phyloP scores from a whole-genome alignment of 1,140 invertebrate genomes.

The Aradophagus sp. region DNA sequence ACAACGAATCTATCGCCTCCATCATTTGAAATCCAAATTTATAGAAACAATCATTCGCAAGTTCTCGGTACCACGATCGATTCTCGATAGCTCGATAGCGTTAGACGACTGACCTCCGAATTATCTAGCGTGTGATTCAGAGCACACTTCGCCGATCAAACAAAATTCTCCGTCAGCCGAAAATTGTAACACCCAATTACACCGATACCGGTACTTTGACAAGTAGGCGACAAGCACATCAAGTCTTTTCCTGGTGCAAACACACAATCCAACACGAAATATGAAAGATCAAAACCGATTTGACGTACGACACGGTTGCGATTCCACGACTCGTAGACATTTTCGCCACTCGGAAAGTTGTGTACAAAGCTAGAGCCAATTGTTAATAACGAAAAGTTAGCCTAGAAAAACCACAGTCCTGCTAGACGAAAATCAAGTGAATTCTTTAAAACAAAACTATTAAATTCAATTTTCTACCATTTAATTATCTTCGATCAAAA shows the following conservation, averaged over 20 bases:
- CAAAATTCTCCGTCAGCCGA: conserved; percentile 58
- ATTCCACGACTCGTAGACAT: conserved; percentile 33
- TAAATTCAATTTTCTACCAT: too few relatives aligned
- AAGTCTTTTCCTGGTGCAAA: conserved; percentile 18
- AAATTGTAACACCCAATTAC: conserved; percentile 43
- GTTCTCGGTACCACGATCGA: conserved; percentile 65
- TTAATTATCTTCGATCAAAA: too few relatives aligned
- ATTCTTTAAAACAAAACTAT: too few relatives aligned
- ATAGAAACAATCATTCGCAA: conserved; percentile 29
- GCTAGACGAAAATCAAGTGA: too few relatives aligned
- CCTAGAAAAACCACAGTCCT: conserved; percentile 22
- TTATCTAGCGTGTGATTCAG: conserved; percentile 63
- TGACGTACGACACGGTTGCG: conserved; percentile 42
- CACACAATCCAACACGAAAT: conserved; percentile 27
- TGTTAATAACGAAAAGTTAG: conserved; percentile 32
- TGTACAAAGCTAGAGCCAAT: conserved; percentile 47
- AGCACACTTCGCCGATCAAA: conserved; percentile 60
- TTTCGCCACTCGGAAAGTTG: conserved; percentile 49
- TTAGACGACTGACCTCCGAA: conserved; percentile 72
- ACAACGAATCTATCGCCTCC: conserved; percentile 55
- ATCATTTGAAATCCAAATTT: conserved; percentile 15
- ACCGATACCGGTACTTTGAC: conserved; percentile 59
- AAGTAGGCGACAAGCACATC: conserved; percentile 33
- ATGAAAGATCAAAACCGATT: conserved; percentile 45
- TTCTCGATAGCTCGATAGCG: conserved; percentile 71